Percentiles rank a stretch among this genome's conserved stretches.
These are phyloP conservation scores for Lamprologus callipterus DNA, from an alignment of 2,113 vertebrate genomes.

Conservation along the genomic window DNA sequence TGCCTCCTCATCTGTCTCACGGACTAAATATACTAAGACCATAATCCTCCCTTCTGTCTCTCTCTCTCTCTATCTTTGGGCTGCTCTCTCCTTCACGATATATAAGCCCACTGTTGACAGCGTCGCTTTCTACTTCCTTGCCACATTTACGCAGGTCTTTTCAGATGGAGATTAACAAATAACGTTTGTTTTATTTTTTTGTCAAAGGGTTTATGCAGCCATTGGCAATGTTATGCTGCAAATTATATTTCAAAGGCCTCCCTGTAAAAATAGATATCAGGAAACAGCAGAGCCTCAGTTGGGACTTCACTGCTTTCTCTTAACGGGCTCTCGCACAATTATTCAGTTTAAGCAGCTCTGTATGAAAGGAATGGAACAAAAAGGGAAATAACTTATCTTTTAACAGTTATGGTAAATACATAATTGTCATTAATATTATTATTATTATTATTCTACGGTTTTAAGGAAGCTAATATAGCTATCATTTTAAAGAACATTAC, in stretches of 20 bases:
- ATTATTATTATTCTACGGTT: neutral
- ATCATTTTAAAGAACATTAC: neutral
- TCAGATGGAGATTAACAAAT: conserved; percentile 7
- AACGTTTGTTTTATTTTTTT: conserved; percentile 1
- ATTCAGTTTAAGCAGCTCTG: neutral
- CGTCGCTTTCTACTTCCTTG: neutral
- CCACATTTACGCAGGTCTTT: neutral
- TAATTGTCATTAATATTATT: neutral
- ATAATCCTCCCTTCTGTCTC: conserved; percentile 16
- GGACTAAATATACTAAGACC: conserved; percentile 18
- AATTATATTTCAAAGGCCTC: conserved; percentile 2
- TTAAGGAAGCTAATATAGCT: neutral
- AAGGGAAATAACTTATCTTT: neutral
- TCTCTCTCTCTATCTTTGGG: neutral
- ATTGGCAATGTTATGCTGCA: neutral
- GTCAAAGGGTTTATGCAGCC: neutral
- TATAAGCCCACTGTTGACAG: neutral
- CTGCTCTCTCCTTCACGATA: neutral
- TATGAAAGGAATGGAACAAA: neutral
- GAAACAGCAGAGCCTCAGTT: neutral
- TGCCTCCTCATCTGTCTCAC: neutral
- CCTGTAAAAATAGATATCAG: neutral
- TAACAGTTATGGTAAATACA: neutral
- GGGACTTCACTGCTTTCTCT: neutral
- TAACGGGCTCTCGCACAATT: neutral